phyloP scores from a whole-genome alignment of 2,797 vertebrate genomes.

The Lepilemur septentrionalis region DNA sequence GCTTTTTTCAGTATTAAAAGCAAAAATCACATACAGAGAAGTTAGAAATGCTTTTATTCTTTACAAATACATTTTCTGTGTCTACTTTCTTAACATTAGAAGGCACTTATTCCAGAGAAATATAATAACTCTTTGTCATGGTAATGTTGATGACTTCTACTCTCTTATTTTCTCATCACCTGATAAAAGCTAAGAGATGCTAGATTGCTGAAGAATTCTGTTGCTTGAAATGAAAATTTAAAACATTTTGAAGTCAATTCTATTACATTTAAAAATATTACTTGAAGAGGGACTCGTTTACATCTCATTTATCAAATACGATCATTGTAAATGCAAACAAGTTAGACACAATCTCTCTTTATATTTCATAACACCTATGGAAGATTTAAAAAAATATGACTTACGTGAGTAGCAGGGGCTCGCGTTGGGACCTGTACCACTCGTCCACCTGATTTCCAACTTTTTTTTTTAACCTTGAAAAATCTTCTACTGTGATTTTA shows the following conservation, averaged over 20 bases:
- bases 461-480: neutral
- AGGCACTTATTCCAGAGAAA: neutral
- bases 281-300: neutral
- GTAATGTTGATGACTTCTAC: neutral
- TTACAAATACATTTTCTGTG: neutral
- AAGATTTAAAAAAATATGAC: neutral
- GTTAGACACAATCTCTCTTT: neutral
- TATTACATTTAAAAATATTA: neutral
- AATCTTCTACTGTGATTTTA: neutral
- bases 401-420: neutral
- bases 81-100: neutral
- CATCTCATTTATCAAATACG: neutral
- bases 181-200: neutral
- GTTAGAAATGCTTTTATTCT: neutral
- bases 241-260: neutral
- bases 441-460: neutral
- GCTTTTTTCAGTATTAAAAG: neutral
- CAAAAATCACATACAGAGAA: neutral
- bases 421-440: fast-evolving
- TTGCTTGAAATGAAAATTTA: neutral
- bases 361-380: neutral
- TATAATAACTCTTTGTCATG: neutral
- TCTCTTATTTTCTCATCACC: neutral
- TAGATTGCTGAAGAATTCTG: neutral
- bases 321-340: neutral